phyloP scores from a whole-genome alignment of 2,797 vertebrate species.

The Nannoperca obscura region DNA sequence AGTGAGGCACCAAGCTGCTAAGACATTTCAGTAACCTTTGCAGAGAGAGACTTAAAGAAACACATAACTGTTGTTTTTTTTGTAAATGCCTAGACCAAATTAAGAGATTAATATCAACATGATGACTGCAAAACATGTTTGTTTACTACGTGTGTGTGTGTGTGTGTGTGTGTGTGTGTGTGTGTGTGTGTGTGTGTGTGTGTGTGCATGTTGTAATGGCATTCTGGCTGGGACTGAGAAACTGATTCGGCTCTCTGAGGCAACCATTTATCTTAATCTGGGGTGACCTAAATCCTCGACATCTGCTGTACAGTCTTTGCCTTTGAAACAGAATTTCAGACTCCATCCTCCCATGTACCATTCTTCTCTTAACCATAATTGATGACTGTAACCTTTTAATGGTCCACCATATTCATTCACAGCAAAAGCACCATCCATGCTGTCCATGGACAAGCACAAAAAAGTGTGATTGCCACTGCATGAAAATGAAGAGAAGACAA shows the following conservation, averaged over 20 bases:
- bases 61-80: slow-evolving; percentile 34
- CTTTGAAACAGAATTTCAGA: slow-evolving; percentile 82
- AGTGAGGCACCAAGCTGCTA: slow-evolving; percentile 48
- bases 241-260: slow-evolving; percentile 79
- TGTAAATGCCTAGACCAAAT: slow-evolving; percentile 59
- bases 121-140: slow-evolving; percentile 74
- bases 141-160: slow-evolving; percentile 51
- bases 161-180: slow-evolving; percentile 26
- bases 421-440: slow-evolving; percentile 75
- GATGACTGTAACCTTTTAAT: slow-evolving; percentile 90
- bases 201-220: slow-evolving; percentile 68
- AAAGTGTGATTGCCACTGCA: slow-evolving; percentile 45
- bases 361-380: slow-evolving; percentile 88
- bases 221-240: slow-evolving; percentile 71
- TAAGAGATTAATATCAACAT: slow-evolving; percentile 72
- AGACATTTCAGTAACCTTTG: slow-evolving; percentile 62
- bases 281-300: slow-evolving; percentile 86
- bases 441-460: slow-evolving; percentile 60
- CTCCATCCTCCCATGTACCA: slow-evolving; percentile 79
- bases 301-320: slow-evolving; percentile 78
- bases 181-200: slow-evolving; percentile 2
- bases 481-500: slow-evolving; percentile 68
- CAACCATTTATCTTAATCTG: slow-evolving; percentile 87
- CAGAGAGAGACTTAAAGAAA: slow-evolving; percentile 32
- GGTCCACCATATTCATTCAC: slow-evolving; percentile 83